These are phyloP conservation scores for Nemurella pictetii DNA, from an alignment of 2,888 invertebrate species.

Conservation along the genomic window DNA sequence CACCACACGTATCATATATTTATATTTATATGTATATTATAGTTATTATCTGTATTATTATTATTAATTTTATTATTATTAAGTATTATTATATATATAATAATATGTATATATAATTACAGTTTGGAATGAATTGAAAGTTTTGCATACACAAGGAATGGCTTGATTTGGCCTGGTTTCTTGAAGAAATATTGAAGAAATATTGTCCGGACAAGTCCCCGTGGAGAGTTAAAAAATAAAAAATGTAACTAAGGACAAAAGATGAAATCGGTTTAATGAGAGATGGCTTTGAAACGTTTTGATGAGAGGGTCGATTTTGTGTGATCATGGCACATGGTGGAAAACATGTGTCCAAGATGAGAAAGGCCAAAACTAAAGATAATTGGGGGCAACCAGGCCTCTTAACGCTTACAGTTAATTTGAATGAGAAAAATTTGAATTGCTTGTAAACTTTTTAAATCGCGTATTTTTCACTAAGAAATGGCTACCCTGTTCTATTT, in stretches of 20 bases:
- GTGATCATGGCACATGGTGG: too few species aligned
- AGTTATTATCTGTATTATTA: background rate
- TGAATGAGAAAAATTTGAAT: background rate
- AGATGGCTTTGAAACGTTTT: too few species aligned
- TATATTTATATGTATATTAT: background rate
- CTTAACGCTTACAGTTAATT: background rate
- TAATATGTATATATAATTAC: background rate
- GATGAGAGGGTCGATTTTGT: too few species aligned
- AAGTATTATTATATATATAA: background rate
- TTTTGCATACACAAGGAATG: background rate
- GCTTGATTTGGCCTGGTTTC: background rate
- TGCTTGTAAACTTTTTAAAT: background rate
- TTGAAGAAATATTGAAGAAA: too few species aligned
- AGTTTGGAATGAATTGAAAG: background rate
- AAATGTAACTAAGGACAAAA: too few species aligned
- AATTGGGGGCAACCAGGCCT: background rate
- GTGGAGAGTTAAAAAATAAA: too few species aligned
- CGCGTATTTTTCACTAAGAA: background rate
- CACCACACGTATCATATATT: background rate
- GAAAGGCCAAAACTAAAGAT: too few species aligned
- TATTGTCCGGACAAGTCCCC: too few species aligned
- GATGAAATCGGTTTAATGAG: too few species aligned
- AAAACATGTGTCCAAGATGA: too few species aligned
- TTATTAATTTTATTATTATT: background rate
- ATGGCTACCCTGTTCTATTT: background rate